Evolutionary conservation across 2,797 vertebrate genomes (phyloP), one percentile per base, ranked within the genome.

Genomic region (Presbytis comata): DNA sequence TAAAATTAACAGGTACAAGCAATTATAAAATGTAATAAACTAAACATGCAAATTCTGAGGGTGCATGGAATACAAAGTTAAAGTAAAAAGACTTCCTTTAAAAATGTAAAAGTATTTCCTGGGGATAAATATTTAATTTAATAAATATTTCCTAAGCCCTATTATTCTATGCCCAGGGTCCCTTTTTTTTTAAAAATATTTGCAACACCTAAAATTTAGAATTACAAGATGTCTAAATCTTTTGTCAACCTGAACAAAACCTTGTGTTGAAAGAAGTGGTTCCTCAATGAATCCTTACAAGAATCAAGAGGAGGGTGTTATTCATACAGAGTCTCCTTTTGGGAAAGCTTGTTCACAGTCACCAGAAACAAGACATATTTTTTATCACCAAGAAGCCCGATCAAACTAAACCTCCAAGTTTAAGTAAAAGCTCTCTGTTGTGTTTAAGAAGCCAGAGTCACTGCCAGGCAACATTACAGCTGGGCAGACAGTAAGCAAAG

Each of bases 11-110:
- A 91, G 46, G 75, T 74, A 88, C 0, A 57, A 81, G 5, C 28
- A 96, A 81, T 44, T 84, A n/a, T 19, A 55, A 94, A 61, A 82
- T 24, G 39, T 19, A 87, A 59, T 26, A 96, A 93, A 84, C 50
- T 61, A 39, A 93, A 74, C 26, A 85, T 30, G 70, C 44, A 94
- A 74, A 79, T 79, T 80, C 30, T 88, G 33, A 95, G 12, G 74
- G 55, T 59, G 19, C 39, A 93, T 39, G 48, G 44, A 55, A 84
- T 19, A 39, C 14, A 79, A 36, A 22, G 26, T 70, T 81, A 81
- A 95, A 93, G 87, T 0, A 48, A 48, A 79, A 89, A 59, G 36
- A 67, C 21, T 67, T 48, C 21, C 12, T 55, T 28, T 33, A 86
- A 44, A 78, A 96, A 55, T 22, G 74, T 28, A 88, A 89, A 92